Conservation (phyloP, 1,140 invertebrate species). For the Atopsyche davidsoni region DNA sequence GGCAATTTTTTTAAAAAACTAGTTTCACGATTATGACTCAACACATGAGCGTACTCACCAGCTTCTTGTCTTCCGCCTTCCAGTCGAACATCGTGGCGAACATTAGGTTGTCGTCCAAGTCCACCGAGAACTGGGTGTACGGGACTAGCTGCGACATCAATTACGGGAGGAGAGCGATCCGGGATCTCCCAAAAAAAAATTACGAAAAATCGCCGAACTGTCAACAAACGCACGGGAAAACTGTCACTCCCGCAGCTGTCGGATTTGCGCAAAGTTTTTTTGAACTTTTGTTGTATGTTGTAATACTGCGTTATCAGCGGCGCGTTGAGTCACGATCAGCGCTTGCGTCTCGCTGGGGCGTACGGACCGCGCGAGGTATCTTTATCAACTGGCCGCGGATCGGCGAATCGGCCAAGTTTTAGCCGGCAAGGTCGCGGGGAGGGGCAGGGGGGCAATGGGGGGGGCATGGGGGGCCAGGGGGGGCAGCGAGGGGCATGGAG, state of each 20-base stretch:
- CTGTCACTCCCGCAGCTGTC: too few relatives aligned
- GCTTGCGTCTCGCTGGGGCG: background rate
- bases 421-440: conserved; percentile 13
- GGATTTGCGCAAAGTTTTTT: too few relatives aligned
- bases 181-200: too few relatives aligned
- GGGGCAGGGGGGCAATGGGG: conserved; percentile 3
- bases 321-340: background rate
- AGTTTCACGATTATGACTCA: too few relatives aligned
- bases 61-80: conserved; percentile 44
- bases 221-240: too few relatives aligned
- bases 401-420: conserved; percentile 20
- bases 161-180: background rate
- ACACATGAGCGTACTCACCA: conserved; percentile 37
- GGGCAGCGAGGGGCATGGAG: background rate
- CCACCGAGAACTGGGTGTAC: conserved; percentile 40
- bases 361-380: too few relatives aligned
- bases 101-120: conserved; percentile 47
- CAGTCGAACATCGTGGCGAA: conserved; percentile 50
- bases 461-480: background rate
- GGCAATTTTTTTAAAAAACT: too few relatives aligned
- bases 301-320: background rate
- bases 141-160: conserved; percentile 50
- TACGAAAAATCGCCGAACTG: too few relatives aligned
- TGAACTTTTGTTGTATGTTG: too few relatives aligned
- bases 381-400: conserved; percentile 22